phyloP scores from a whole-genome alignment of 1,140 invertebrate species.

The Neotoxoptera formosana region DNA sequence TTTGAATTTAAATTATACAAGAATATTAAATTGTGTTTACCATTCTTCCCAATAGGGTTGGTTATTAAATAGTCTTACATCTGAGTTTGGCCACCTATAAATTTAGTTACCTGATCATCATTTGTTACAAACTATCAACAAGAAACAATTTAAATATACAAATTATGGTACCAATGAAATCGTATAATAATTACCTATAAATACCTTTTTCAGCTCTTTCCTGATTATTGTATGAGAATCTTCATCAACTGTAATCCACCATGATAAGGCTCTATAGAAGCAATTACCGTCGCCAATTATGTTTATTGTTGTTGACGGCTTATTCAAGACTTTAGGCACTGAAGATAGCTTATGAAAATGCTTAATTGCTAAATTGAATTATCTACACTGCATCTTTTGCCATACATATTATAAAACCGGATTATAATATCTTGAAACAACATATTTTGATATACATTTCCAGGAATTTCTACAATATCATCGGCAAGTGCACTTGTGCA shows the following conservation, averaged over 20 bases:
- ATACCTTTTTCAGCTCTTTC: neutral
- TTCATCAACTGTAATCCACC: neutral
- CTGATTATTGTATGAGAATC: neutral
- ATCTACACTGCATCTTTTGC: neutral
- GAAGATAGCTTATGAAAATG: neutral
- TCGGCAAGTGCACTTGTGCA: too few species aligned
- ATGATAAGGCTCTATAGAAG: neutral
- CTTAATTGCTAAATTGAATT: conserved; percentile 41
- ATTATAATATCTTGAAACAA: neutral
- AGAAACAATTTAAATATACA: neutral
- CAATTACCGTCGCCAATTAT: conserved; percentile 1
- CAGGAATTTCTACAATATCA: neutral
- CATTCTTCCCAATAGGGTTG: neutral
- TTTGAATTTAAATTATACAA: too few species aligned
- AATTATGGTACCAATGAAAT: neutral
- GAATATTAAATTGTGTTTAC: neutral
- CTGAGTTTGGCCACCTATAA: neutral
- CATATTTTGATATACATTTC: neutral
- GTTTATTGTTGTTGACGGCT: neutral
- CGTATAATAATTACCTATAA: neutral
- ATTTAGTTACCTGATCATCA: neutral
- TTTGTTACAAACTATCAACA: neutral
- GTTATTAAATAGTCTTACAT: neutral
- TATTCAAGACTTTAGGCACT: neutral
- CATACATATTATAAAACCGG: neutral